Evolutionary conservation across 2,888 invertebrate genomes (phyloP).

Genomic region (Phytoseiulus persimilis): DNA sequence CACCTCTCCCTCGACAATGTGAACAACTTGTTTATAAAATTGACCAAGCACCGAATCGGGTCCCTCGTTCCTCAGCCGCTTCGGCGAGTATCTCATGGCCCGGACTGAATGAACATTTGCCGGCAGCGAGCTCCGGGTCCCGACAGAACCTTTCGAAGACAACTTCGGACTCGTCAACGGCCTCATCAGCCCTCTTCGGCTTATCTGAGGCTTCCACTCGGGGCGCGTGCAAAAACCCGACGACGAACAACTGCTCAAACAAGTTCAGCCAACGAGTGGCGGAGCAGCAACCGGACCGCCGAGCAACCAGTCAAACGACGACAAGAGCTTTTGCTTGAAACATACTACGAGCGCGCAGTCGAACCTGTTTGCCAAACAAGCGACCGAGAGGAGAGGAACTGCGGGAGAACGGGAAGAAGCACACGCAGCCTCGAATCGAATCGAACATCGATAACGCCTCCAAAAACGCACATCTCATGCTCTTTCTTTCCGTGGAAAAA

Average conservation of each 20-base stretch:
- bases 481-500: neutral
- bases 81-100: too few relatives aligned
- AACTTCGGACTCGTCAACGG: neutral
- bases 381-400: neutral
- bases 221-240: neutral
- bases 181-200: neutral
- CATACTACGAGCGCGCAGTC: neutral
- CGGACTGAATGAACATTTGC: neutral
- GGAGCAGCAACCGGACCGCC: neutral
- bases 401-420: neutral
- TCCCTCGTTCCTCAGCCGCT: too few relatives aligned
- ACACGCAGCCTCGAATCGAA: neutral
- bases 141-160: neutral
- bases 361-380: neutral
- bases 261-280: neutral
- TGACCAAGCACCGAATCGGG: too few relatives aligned
- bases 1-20: too few relatives aligned
- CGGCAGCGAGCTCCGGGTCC: neutral
- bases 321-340: neutral
- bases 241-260: neutral
- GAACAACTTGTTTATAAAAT: too few relatives aligned
- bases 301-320: neutral
- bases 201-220: neutral
- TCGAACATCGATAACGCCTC: neutral
- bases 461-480: neutral